These are phyloP conservation scores for Chrysopilus asiliformis DNA, from an alignment of 2,888 invertebrate species.

Conservation along the genomic window DNA sequence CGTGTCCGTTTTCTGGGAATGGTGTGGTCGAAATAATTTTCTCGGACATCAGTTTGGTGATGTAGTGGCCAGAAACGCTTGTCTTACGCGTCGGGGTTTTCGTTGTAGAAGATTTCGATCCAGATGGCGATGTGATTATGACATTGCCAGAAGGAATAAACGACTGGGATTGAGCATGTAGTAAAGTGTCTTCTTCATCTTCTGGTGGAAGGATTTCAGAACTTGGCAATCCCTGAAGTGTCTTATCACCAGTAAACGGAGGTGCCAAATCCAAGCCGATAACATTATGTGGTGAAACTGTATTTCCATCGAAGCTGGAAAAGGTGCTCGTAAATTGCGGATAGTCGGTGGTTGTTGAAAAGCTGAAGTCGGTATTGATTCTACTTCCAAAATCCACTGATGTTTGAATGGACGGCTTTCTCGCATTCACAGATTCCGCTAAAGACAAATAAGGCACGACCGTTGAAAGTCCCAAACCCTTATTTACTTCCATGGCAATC, in stretches of 20 bases:
- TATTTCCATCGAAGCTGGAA: slow-evolving; percentile 5
- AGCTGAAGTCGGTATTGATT: slow-evolving; percentile 18
- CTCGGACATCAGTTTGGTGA: slow-evolving; percentile 4
- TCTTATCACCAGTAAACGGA: slow-evolving; percentile 14
- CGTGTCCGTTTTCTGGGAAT: slow-evolving; percentile 12
- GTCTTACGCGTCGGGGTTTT: slow-evolving; percentile 10
- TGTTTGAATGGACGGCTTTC: slow-evolving; percentile 28
- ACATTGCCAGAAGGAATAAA: slow-evolving; percentile 45
- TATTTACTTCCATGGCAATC: slow-evolving; percentile 39
- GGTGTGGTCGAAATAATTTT: slow-evolving; percentile 20
- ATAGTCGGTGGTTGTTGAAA: not conserved
- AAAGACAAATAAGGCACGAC: slow-evolving; percentile 21
- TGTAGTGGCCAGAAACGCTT: slow-evolving; percentile 4
- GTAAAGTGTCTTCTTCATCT: slow-evolving; percentile 51
- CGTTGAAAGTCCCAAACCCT: slow-evolving; percentile 27
- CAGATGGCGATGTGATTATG: slow-evolving; percentile 11
- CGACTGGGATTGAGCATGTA: slow-evolving; percentile 56
- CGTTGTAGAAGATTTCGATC: slow-evolving; percentile 2
- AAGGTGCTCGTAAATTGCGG: slow-evolving; percentile 12
- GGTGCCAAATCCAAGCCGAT: slow-evolving; percentile 18
- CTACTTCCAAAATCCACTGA: no score
- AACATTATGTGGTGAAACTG: slow-evolving; percentile 19
- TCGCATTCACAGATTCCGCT: slow-evolving; percentile 4
- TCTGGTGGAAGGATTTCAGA: slow-evolving; percentile 39
- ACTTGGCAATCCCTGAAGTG: slow-evolving; percentile 27